Evolutionary conservation across 1,140 invertebrate genomes (phyloP), one percentile per base, ranked within the genome.

Genomic region (Caenorhabditis inopinata): DNA sequence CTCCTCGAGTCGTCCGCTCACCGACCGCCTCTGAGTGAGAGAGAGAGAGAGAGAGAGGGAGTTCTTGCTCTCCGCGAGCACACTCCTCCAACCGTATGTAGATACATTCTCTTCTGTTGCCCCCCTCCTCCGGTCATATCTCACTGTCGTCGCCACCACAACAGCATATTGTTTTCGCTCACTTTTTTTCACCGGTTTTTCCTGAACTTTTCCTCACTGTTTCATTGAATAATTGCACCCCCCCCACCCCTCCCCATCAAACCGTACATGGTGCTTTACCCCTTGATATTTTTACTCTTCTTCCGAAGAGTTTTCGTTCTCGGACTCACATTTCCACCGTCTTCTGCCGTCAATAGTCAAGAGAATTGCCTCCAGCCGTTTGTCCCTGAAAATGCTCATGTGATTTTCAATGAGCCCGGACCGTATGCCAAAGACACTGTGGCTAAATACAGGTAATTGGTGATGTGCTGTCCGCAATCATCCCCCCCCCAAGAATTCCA

Each of bases 351-450:
- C 9, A 35, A 11, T 49, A 18, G 11, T 4, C 16, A 18, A n/a
- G 4, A 23, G 2, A 53, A 12, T 29, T 83, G 82, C 27, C 78
- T 76, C 12, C 82, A 83, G 46, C 82, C 82, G 9, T 75, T 47
- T 47, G 82, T 83, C 1, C 74, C 81, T 32, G 82, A 83, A 83
- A 83, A 83, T 38, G 68, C 47, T 42, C 82, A 83, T 73, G 82
- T 83, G 1, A 83, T 83, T 21, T 83, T 83, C 45, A 75, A 74
- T 27, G 77, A 83, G 46, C 80, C 79, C 7, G 81, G 81, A 18
- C 82, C 82, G 14, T 83, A 83, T 76, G 77, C 75, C 0, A 27
- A 14, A n/a, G 80, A 76, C 27, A 83, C 81, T 27, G 32, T 76
- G 2, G 82, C 82, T 48, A 83, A 82, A 21, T 83, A 83, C 46